Percentiles rank a stretch among this genome's conserved stretches.
Evolutionary conservation across 1,140 invertebrate genomes (phyloP).

Genomic region (Scylla paramamosain): DNA sequence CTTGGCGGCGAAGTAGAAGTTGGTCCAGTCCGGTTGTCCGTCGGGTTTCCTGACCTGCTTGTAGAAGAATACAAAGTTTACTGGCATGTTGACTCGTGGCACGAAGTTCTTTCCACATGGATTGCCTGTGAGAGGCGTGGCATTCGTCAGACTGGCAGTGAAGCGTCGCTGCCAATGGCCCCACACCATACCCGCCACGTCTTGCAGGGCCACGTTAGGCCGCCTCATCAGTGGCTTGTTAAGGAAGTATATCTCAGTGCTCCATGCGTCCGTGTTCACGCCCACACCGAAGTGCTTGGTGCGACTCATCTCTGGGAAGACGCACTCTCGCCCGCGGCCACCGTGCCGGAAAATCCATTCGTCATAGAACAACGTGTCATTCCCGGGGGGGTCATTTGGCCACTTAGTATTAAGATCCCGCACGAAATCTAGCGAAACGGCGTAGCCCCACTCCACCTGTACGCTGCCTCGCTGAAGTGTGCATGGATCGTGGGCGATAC

Average conservation of each 20-base stretch:
- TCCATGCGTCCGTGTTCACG: slow-evolving; percentile 60
- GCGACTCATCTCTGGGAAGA: slow-evolving; percentile 70
- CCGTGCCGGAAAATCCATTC: slow-evolving; percentile 70
- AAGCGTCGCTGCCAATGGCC: slow-evolving; percentile 29
- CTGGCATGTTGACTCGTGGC: neutral
- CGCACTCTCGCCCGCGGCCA: slow-evolving; percentile 64
- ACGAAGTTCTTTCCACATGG: slow-evolving; percentile 39
- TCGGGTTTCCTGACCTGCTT: neutral
- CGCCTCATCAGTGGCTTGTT: slow-evolving; percentile 15
- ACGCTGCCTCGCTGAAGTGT: slow-evolving; percentile 56
- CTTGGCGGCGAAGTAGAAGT: slow-evolving; percentile 53
- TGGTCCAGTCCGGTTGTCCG: slow-evolving; percentile 40
- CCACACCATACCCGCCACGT: neutral
- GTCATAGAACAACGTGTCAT: slow-evolving; percentile 67
- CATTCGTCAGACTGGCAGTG: neutral
- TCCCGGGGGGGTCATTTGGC: slow-evolving; percentile 15
- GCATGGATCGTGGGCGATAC: slow-evolving; percentile 19
- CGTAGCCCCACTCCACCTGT: slow-evolving; percentile 76
- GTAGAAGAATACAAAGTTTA: slow-evolving; percentile 52
- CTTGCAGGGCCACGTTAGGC: neutral
- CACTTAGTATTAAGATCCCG: slow-evolving; percentile 58
- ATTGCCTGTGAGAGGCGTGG: slow-evolving; percentile 43
- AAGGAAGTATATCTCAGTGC: slow-evolving; percentile 46
- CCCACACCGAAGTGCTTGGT: slow-evolving; percentile 71
- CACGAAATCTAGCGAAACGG: slow-evolving; percentile 60